Conservation (phyloP, 2,888 invertebrate genomes). For the Agrotis exclamationis region DNA sequence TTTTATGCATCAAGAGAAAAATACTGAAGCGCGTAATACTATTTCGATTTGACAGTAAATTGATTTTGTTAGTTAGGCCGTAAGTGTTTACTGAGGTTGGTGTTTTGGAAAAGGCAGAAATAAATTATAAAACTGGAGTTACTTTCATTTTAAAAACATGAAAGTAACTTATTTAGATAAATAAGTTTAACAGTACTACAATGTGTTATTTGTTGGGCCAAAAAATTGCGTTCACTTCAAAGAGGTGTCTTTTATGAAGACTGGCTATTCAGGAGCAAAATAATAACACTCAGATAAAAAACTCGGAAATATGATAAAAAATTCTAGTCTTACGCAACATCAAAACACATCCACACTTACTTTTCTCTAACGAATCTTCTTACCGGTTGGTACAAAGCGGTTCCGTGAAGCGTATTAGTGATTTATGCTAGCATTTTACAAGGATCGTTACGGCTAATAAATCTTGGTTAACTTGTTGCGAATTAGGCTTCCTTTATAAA, state of each 20-base stretch:
- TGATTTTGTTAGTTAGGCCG: conserved; percentile 47
- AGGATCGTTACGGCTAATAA: conserved; percentile 85
- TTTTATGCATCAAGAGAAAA: conserved; percentile 43
- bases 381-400: conserved; percentile 70
- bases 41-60: conserved; percentile 49
- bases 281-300: neutral
- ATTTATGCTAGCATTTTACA: conserved; percentile 84
- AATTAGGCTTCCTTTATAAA: conserved; percentile 76
- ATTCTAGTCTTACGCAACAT: neutral
- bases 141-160: neutral
- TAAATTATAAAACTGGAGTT: neutral
- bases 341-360: conserved; percentile 16
- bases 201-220: too few relatives aligned
- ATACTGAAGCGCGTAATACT: conserved; percentile 45
- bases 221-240: too few relatives aligned
- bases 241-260: too few relatives aligned
- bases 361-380: conserved; percentile 60
- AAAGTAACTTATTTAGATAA: neutral
- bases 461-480: conserved; percentile 86
- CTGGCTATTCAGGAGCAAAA: neutral
- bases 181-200: neutral
- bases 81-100: conserved; percentile 29
- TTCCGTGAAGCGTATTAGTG: conserved; percentile 77
- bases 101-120: conserved; percentile 27
- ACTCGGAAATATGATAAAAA: neutral